phyloP scores from a whole-genome alignment of 2,797 vertebrate genomes.

The Sebastes umbrosus region DNA sequence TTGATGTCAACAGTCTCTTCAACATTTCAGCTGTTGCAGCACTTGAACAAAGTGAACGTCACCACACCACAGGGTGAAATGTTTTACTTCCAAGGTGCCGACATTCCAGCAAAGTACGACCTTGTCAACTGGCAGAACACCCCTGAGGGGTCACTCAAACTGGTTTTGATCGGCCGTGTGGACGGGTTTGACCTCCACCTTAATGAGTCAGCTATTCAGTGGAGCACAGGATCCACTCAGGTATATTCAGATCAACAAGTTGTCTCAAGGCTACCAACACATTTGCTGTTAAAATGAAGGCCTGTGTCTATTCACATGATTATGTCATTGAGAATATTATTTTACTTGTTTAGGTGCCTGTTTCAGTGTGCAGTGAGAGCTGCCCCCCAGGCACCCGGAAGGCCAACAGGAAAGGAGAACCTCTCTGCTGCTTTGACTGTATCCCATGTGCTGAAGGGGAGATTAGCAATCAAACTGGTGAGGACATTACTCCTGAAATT shows the following conservation, averaged over 20 bases:
- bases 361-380: conserved; percentile 67
- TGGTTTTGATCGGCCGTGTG: conserved; percentile 73
- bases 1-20: neutral
- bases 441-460: conserved; percentile 76
- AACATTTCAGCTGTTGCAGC: conserved; percentile 64
- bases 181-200: conserved; percentile 76
- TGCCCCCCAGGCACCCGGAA: conserved; percentile 76
- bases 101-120: conserved; percentile 77
- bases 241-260: neutral
- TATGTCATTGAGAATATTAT: neutral
- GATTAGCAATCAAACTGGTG: conserved; percentile 77
- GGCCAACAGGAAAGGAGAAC: conserved; percentile 64
- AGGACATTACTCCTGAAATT: neutral
- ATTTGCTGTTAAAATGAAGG: neutral
- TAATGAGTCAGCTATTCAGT: conserved; percentile 75
- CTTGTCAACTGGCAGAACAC: conserved; percentile 81
- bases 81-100: conserved; percentile 73
- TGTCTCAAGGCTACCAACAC: too few relatives aligned
- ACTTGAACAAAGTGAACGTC: conserved; percentile 66
- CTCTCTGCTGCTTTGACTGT: conserved; percentile 82
- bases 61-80: conserved; percentile 72
- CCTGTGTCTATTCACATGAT: neutral
- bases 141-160: conserved; percentile 51
- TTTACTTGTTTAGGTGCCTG: conserved; percentile 10
- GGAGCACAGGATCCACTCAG: conserved; percentile 70